These are phyloP conservation scores for Chymomyza amoena DNA, from an alignment of 2,888 invertebrate genomes.

Conservation along the genomic window DNA sequence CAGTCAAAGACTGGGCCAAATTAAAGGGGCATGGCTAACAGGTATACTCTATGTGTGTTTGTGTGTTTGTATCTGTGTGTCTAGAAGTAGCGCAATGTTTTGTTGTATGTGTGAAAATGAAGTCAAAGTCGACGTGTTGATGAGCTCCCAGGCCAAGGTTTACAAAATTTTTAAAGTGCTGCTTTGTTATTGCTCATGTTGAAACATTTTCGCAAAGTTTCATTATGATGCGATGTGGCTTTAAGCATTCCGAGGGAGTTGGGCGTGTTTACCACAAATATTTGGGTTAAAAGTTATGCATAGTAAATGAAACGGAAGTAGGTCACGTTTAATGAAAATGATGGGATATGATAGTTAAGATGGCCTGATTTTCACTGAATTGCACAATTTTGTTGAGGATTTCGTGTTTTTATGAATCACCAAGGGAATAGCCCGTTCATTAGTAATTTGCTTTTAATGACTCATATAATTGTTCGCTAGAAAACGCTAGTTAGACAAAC, in stretches of 20 bases:
- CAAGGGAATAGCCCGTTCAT: neutral
- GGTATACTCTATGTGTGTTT: conserved; percentile 2
- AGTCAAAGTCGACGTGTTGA: conserved; percentile 54
- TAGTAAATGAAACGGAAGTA: neutral
- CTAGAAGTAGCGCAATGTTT: neutral
- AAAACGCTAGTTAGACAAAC: neutral
- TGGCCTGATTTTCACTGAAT: neutral
- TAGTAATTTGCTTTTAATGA: neutral
- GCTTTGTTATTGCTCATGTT: neutral
- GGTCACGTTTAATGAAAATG: neutral
- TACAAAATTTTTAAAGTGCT: neutral
- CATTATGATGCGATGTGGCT: neutral
- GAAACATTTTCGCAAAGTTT: neutral
- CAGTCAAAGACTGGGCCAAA: conserved; percentile 19
- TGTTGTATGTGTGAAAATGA: conserved; percentile 28
- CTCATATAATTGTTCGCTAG: neutral
- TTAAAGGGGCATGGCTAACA: neutral
- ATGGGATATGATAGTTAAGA: neutral
- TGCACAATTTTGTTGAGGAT: neutral
- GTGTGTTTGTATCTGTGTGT: conserved; percentile 22
- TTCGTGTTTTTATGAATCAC: neutral
- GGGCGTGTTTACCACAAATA: neutral
- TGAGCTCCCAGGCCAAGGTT: conserved; percentile 47
- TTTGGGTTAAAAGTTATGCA: neutral
- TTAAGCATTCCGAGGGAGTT: neutral